Evolutionary conservation across 2,113 vertebrate species (phyloP).

Genomic region (Callaeas wilsoni): DNA sequence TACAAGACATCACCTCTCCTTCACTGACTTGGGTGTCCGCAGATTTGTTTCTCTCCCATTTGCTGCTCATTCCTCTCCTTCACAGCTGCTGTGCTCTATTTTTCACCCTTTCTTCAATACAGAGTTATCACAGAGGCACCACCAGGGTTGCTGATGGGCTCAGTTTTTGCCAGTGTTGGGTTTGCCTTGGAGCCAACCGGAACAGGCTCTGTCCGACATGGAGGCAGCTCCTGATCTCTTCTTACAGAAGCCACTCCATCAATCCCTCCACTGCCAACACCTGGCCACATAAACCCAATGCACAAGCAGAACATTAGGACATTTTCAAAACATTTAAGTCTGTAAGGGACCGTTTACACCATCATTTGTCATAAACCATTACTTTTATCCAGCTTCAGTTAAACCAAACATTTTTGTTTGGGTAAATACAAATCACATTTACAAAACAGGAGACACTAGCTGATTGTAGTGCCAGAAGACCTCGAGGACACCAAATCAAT

Average conservation of each 20-base stretch:
- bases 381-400: background rate
- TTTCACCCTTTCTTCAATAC: background rate
- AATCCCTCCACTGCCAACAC: background rate
- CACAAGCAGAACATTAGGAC: background rate
- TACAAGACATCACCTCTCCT: too few relatives aligned
- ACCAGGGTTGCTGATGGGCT: background rate
- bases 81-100: background rate
- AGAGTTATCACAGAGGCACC: background rate
- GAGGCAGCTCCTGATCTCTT: background rate
- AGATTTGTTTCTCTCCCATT: background rate
- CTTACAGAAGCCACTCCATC: background rate
- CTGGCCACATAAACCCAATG: background rate
- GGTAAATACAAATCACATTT: background rate
- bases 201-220: fast-evolving
- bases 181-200: background rate
- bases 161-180: fast-evolving
- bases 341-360: background rate
- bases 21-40: background rate
- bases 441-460: background rate
- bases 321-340: background rate
- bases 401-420: background rate
- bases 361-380: background rate
- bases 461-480: background rate
- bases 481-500: background rate
- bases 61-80: background rate